These are phyloP conservation scores for Miniopterus natalensis DNA, from an alignment of 2,113 vertebrate genomes.

Conservation along the genomic window DNA sequence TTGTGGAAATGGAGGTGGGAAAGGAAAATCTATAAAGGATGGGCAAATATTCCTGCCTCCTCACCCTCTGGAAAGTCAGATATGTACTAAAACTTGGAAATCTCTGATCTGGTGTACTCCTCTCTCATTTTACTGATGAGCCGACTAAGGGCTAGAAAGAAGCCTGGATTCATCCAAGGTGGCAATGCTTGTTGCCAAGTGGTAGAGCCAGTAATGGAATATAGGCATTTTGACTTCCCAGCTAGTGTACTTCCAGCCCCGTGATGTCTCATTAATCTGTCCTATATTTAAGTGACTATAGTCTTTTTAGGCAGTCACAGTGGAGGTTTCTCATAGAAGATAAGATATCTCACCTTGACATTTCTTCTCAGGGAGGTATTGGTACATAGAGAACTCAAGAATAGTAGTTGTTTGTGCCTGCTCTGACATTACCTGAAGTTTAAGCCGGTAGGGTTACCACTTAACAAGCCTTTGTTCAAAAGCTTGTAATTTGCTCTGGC, in stretches of 20 bases:
- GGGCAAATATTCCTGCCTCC: not conserved
- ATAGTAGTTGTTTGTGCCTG: not conserved
- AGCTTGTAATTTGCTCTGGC: not conserved
- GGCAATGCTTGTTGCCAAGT: not conserved
- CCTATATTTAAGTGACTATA: not conserved
- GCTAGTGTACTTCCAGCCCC: not conserved
- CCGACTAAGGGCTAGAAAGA: not conserved
- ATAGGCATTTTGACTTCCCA: conserved; percentile 21
- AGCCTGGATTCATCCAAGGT: not conserved
- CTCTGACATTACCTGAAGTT: not conserved
- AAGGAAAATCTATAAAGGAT: not conserved
- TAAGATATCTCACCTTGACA: conserved; percentile 28
- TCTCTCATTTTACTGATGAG: not conserved
- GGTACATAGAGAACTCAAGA: not conserved
- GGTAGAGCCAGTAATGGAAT: not conserved
- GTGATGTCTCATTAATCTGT: not conserved
- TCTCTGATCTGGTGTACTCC: not conserved
- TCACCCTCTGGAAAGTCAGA: not conserved
- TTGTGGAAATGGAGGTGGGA: not conserved
- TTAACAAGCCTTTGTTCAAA: conserved; percentile 16
- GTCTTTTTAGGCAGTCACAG: not conserved
- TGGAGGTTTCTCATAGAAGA: conserved; percentile 39
- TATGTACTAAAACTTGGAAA: not conserved
- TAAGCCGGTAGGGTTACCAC: not conserved
- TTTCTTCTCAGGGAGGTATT: not conserved